Evolutionary conservation across 2,113 vertebrate genomes (phyloP), one percentile per base, ranked within the genome.

Genomic region (Triplophysa rosa): DNA sequence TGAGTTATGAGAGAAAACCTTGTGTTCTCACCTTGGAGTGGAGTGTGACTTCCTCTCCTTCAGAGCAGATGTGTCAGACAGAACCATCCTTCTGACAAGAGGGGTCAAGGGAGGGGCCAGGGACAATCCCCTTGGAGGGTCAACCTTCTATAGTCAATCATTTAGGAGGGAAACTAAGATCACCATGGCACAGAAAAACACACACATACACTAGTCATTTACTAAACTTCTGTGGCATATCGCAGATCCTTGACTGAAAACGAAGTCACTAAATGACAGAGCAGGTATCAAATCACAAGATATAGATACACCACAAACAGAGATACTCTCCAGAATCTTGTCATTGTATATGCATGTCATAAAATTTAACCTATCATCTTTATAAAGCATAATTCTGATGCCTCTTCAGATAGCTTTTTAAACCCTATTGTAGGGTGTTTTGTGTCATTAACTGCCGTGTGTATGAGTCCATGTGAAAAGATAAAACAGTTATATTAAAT

Each of bases 61-160:
- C 84, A 88, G 87, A 78, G 84, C 80, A 82, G 88, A 91, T 87
- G 87, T 88, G 89, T 85, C 85, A 86, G 86, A 87, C 83, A 90
- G 82, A 80, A 78, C 74, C 79, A 81, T 88, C 89, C 88, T 86
- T 65, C 84, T 19, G 24, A 68, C 13, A 52, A 58, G 8, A 82
- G 82, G 83, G 89, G 89, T 92, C 90, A 91, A 91, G 90, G 90
- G 84, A 85, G 87, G 85, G 84, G 85, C 85, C 87, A 89, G 85
- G 88, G 88, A 84, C 67, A 24, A 45, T 78, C 40, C 47, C 42
- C 68, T 56, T 70, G 70, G 70, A 67, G 67, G 64, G 56, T 61
- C 81, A 87, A 88, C 87, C 86, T 88, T 81, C 84, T 84, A 80
- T 64, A 82, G 63, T 84, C 86, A 82, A 88, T 91, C 86, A 87